These are phyloP conservation scores for Idaea dimidiata DNA, from an alignment of 2,888 invertebrate genomes.

Conservation along the genomic window DNA sequence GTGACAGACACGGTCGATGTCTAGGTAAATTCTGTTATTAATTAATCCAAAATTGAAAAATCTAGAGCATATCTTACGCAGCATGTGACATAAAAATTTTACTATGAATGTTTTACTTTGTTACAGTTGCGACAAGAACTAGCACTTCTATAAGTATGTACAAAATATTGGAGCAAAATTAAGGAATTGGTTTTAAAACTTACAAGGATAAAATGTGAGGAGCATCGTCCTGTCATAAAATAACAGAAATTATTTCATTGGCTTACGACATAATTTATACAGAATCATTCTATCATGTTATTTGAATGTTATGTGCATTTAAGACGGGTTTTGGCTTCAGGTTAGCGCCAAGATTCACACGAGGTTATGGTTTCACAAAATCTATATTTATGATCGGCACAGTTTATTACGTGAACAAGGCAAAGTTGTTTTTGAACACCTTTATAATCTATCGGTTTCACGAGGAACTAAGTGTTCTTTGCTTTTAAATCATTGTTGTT, in stretches of 20 bases:
- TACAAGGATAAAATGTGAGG: conserved; percentile 1
- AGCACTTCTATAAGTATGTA: conserved; percentile 1
- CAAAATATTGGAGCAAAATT: background rate
- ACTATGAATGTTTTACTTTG: conserved; percentile 1
- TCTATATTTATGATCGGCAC: background rate
- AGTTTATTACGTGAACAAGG: background rate
- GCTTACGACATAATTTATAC: background rate
- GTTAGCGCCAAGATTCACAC: background rate
- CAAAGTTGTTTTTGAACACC: background rate
- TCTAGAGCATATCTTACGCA: background rate
- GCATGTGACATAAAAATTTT: background rate
- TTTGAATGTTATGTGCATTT: background rate
- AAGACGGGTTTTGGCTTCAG: background rate
- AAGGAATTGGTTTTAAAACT: background rate
- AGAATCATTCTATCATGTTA: background rate
- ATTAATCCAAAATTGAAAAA: background rate
- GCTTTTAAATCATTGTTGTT: background rate
- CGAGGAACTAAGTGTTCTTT: background rate
- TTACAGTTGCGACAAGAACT: background rate
- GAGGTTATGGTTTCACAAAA: background rate
- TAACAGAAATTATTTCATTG: background rate
- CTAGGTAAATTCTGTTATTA: conserved; percentile 2
- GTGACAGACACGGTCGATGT: conserved; percentile 32
- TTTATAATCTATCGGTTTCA: background rate
- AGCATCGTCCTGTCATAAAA: conserved; percentile 1